Evolutionary conservation across 2,888 invertebrate genomes (phyloP).

Genomic region (Pogonocherus hispidulus): DNA sequence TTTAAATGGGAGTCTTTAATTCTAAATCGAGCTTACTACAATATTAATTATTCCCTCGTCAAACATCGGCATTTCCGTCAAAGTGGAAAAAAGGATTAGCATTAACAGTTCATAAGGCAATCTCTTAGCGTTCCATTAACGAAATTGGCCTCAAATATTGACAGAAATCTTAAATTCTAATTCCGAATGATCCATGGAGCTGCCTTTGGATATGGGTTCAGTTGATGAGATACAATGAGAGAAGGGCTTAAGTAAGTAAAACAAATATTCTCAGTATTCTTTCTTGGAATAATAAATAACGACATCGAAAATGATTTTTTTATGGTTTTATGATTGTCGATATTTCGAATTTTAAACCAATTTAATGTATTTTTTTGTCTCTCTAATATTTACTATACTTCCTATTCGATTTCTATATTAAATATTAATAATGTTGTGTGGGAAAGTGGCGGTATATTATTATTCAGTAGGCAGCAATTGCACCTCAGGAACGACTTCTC

Average conservation of each 20-base stretch:
- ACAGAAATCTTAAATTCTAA: slow-evolving; percentile 64
- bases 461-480: too few relatives aligned
- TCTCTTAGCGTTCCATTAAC: slow-evolving; percentile 59
- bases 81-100: slow-evolving; percentile 26
- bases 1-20: too few relatives aligned
- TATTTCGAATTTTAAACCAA: too few relatives aligned
- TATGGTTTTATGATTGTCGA: too few relatives aligned
- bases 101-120: slow-evolving; percentile 43
- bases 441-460: too few relatives aligned
- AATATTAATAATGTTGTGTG: too few relatives aligned
- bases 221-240: slow-evolving; percentile 42
- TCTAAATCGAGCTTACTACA: too few relatives aligned
- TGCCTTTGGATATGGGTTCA: slow-evolving; percentile 28
- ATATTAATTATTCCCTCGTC: not conserved
- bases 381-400: too few relatives aligned
- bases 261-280: not conserved
- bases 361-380: too few relatives aligned
- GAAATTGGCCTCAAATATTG: slow-evolving; percentile 62
- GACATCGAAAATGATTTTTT: not conserved
- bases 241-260: not conserved
- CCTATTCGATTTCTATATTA: too few relatives aligned
- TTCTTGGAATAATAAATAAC: not conserved
- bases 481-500: too few relatives aligned
- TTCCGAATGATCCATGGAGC: slow-evolving; percentile 43
- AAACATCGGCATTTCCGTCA: slow-evolving; percentile 6